Evolutionary conservation across 1,140 invertebrate genomes (phyloP).

Genomic region (Saccostrea glomerata): DNA sequence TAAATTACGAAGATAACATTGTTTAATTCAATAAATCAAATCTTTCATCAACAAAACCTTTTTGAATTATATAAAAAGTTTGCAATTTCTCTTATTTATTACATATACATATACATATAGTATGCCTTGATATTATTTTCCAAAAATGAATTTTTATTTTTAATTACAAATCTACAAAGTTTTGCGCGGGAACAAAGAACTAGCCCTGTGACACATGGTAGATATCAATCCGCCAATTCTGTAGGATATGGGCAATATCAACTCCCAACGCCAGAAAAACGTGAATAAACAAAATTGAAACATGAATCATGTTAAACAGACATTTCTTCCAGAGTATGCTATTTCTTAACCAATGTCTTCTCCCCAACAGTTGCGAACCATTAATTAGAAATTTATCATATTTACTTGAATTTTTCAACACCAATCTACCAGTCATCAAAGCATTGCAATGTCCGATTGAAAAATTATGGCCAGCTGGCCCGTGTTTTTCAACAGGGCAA

Average conservation of each 20-base stretch:
- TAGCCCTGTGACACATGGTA: background rate
- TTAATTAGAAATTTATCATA: conserved; percentile 33
- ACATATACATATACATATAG: no score
- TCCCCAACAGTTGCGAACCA: conserved; percentile 15
- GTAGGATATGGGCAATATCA: conserved; percentile 1
- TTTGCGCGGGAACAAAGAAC: background rate
- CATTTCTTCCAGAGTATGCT: background rate
- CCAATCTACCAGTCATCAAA: conserved; percentile 33
- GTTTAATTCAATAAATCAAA: background rate
- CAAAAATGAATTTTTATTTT: background rate
- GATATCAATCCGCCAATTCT: background rate
- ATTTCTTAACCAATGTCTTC: background rate
- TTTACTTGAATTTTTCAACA: conserved; percentile 32
- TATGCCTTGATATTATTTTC: background rate
- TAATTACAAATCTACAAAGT: background rate
- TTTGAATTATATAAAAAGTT: no score
- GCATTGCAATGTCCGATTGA: conserved; percentile 29
- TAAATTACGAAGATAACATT: background rate
- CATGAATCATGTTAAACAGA: conserved; percentile 31
- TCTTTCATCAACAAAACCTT: background rate
- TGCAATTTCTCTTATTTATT: no score
- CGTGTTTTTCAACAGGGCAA: background rate
- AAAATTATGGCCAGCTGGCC: conserved; percentile 22
- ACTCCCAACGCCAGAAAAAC: background rate
- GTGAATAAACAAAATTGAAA: conserved; percentile 17